Percentiles rank a stretch among this genome's conserved stretches.
These are phyloP conservation scores for Chunga burmeisteri DNA, from an alignment of 2,113 vertebrate species.

Conservation along the genomic window DNA sequence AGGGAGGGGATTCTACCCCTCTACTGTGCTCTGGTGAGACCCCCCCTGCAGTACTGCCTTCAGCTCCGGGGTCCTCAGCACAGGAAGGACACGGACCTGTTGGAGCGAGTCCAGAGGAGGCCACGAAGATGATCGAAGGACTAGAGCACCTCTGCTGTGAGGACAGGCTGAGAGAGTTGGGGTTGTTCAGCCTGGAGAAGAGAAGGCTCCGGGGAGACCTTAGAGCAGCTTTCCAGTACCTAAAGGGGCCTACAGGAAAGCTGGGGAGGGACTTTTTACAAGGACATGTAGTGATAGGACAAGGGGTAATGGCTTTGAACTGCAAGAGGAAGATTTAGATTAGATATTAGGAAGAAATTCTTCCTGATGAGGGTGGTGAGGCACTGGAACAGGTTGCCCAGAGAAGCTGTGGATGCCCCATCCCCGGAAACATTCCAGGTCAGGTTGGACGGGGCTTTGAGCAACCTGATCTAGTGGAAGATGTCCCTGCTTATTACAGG, in stretches of 20 bases:
- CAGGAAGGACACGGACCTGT: neutral
- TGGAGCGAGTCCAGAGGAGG: neutral
- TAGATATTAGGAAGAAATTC: neutral
- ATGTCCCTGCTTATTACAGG: neutral
- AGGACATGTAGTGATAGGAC: neutral
- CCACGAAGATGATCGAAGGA: neutral
- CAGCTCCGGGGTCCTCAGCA: neutral
- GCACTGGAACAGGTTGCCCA: neutral
- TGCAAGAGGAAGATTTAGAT: neutral
- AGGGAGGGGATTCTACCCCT: neutral
- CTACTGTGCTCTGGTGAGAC: fast-evolving
- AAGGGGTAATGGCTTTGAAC: neutral
- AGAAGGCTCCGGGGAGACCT: neutral
- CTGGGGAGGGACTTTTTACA: neutral
- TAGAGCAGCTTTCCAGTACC: fast-evolving
- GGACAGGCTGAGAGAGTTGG: neutral
- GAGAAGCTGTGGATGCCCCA: neutral
- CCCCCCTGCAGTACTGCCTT: fast-evolving
- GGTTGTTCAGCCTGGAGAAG: neutral
- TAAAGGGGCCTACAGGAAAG: neutral
- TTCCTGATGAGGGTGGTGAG: neutral
- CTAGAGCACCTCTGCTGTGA: neutral
- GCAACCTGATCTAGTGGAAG: neutral
- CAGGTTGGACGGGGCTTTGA: neutral
- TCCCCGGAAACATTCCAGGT: neutral